Evolutionary conservation across 2,888 invertebrate species (phyloP).

Genomic region (Lasioglossum calceatum): DNA sequence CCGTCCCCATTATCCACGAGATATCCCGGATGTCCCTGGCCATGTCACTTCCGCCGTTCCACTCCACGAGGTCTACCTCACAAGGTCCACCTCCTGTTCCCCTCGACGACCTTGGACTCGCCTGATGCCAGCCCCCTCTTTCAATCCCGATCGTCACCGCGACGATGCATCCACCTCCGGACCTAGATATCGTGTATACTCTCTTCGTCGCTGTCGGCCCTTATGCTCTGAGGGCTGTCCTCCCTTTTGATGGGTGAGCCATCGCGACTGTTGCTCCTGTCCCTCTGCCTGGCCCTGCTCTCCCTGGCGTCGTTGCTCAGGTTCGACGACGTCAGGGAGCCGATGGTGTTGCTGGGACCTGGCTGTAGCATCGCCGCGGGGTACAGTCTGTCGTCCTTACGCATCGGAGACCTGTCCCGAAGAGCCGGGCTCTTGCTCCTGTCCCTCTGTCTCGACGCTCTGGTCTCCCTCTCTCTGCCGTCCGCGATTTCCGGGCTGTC

Average conservation of each 20-base stretch:
- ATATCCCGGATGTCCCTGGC: conserved; percentile 65
- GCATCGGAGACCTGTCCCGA: conserved; percentile 52
- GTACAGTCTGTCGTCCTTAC: conserved; percentile 81
- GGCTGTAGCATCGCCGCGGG: conserved; percentile 87
- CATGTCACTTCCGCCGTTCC: conserved; percentile 67
- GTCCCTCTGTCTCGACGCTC: conserved; percentile 72
- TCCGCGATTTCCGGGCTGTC: conserved; percentile 79
- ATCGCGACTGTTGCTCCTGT: conserved; percentile 78
- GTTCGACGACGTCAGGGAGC: conserved; percentile 86
- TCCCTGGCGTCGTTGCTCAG: conserved; percentile 78
- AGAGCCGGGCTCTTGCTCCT: conserved; percentile 84
- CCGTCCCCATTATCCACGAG: conserved; percentile 64
- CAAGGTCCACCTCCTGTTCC: background rate
- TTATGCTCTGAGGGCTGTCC: conserved; percentile 81
- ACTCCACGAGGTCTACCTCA: conserved; percentile 55
- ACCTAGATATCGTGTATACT: conserved; percentile 83
- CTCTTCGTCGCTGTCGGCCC: conserved; percentile 82
- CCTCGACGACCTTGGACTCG: background rate
- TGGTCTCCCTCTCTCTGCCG: conserved; percentile 76
- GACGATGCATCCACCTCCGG: background rate
- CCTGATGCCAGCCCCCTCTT: background rate
- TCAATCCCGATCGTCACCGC: background rate
- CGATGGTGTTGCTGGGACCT: conserved; percentile 89
- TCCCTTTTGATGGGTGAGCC: conserved; percentile 75
- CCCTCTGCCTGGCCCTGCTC: conserved; percentile 72